Evolutionary conservation across 2,888 invertebrate species (phyloP).

Genomic region (Coelinius sp.): DNA sequence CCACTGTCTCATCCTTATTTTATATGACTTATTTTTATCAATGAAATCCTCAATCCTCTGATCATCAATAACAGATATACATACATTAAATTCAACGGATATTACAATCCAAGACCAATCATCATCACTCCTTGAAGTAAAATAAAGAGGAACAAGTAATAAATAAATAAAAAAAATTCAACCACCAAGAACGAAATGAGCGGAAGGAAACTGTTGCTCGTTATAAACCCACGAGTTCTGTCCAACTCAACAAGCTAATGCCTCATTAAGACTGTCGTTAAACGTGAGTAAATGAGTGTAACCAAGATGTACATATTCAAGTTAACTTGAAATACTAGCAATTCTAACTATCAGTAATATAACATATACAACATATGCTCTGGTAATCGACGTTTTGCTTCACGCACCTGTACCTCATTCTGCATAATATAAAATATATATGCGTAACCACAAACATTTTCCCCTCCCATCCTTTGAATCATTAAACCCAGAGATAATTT

Average conservation of each 20-base stretch:
- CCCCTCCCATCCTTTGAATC: conserved; percentile 14
- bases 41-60: conserved; percentile 20
- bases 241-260: not conserved
- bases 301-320: conserved; percentile 35
- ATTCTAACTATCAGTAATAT: conserved; percentile 45
- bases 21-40: not conserved
- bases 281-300: conserved; percentile 59
- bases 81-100: not conserved
- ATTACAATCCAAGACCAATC: not conserved
- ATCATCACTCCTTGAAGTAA: not conserved
- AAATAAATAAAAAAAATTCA: conserved; percentile 18
- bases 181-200: conserved; percentile 32
- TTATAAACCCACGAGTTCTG: conserved; percentile 16
- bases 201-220: conserved; percentile 19
- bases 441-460: conserved; percentile 23
- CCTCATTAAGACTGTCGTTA: conserved; percentile 58
- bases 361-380: conserved; percentile 56
- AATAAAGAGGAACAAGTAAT: conserved; percentile 13
- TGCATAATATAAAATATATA: conserved; percentile 33
- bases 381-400: conserved; percentile 48
- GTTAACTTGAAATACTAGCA: conserved; percentile 39
- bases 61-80: not conserved
- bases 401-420: conserved; percentile 43
- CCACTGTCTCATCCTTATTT: not conserved
- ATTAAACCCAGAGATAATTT: conserved; percentile 38